Evolutionary conservation across 1,140 invertebrate genomes (phyloP), one percentile per base, ranked within the genome.

Genomic region (Anoplolepis gracilipes): DNA sequence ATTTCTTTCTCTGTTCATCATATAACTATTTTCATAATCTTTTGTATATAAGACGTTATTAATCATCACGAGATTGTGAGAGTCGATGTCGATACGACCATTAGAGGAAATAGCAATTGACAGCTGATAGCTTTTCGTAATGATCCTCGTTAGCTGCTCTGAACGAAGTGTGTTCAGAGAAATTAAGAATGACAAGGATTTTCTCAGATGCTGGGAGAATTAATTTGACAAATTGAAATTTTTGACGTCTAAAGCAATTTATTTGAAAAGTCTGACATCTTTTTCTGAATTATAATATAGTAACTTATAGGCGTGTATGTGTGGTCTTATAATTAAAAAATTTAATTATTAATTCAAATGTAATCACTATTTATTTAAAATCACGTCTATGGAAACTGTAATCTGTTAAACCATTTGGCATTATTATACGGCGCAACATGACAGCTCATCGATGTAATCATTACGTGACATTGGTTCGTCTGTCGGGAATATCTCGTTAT

Each of bases 101-200:
- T 82, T 82, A 72, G n/a, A n/a, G 6, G 16, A 72, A 30, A 59
- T 59, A 81, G 22, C 25, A 72, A 81, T 72, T 67, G 53, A 82
- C 53, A 81, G 49, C 53, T 81, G 78, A 72, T 67, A 72, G 53
- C 39, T 22, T 72, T 49, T 59, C 53, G 36, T 82, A 72, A 82
- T 72, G 53, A 82, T 82, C 33, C 28, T n/a, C 36, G 33, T 72
- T 42, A 81, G 7, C 25, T 46, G 59, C 11, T 13, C 36, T 25
- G 36, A 69, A n/a, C n/a, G n/a, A n/a, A 55, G 22, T 49, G 13
- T 25, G 10, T 53, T 57, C 10, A 19, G 57, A 25, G 49, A 59
- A 82, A 59, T 28, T 59, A 70, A 81, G 49, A 67, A 81, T 59
- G 67, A 70, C 67, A 11, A 3, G 6, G 36, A 72, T n/a, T 59